Conservation (phyloP, 2,113 vertebrate species). For the Vireo altiloquus region DNA sequence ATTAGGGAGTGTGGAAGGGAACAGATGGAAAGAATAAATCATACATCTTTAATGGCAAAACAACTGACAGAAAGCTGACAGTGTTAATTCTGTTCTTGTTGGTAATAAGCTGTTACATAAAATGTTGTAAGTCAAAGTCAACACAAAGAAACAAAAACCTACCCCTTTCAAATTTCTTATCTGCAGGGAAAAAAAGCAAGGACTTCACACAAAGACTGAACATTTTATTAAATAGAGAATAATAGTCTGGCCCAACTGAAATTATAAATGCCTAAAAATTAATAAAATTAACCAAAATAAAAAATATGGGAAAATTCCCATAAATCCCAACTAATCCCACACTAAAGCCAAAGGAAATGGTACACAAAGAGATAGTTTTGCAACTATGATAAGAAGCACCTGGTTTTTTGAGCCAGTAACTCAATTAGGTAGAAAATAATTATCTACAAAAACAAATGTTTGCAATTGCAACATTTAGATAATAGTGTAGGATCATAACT, state of each 20-base stretch:
- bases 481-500: neutral
- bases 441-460: neutral
- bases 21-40: conserved; percentile 27
- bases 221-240: neutral
- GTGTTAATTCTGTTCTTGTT: neutral
- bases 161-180: neutral
- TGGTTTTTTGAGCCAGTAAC: neutral
- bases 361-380: neutral
- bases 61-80: conserved; percentile 13
- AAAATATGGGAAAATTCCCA: neutral
- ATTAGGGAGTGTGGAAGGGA: conserved; percentile 6
- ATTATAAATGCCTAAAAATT: neutral
- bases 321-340: neutral
- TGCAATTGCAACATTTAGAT: neutral
- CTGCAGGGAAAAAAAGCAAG: neutral
- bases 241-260: neutral
- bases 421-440: neutral
- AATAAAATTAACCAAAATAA: neutral
- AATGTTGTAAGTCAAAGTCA: neutral
- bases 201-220: neutral
- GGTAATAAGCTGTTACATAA: neutral
- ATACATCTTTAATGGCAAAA: neutral
- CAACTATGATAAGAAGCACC: neutral
- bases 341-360: neutral
- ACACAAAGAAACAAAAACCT: neutral